phyloP scores from a whole-genome alignment of 2,113 vertebrate species.

The Tetrao urogallus region DNA sequence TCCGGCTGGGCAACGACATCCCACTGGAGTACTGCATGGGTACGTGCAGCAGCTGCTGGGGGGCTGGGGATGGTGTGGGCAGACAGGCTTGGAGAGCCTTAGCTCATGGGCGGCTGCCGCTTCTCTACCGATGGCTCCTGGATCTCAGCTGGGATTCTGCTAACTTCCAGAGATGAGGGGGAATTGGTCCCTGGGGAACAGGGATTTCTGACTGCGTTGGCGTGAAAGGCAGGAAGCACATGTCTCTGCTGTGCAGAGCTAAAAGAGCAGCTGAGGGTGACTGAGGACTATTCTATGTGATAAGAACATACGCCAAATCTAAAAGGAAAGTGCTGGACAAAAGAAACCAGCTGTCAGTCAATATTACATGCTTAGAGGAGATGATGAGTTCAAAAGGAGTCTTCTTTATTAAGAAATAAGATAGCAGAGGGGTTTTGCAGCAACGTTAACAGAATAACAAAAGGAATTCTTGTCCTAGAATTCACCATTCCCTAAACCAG shows the following conservation, averaged over 20 bases:
- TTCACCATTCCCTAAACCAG: conserved; percentile 42
- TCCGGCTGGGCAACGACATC: conserved; percentile 89
- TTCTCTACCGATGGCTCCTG: background rate
- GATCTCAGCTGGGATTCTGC: background rate
- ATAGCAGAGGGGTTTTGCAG: conserved; percentile 31
- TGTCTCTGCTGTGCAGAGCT: background rate
- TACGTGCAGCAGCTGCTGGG: conserved; percentile 63
- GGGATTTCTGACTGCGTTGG: background rate
- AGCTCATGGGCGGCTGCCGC: background rate
- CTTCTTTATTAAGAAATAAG: conserved; percentile 64
- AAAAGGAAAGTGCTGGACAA: conserved; percentile 66
- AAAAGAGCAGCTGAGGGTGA: conserved; percentile 15
- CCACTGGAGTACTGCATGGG: conserved; percentile 92
- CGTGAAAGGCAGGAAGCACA: background rate
- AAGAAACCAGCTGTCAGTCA: conserved; percentile 71
- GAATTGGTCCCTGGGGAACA: background rate
- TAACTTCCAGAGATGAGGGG: background rate
- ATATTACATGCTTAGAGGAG: conserved; percentile 61
- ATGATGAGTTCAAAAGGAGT: conserved; percentile 59
- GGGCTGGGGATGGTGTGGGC: background rate
- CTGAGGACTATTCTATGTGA: background rate
- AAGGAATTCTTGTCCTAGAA: conserved; percentile 55
- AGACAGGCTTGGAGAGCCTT: background rate
- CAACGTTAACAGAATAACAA: conserved; percentile 66
- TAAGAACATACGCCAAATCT: conserved; percentile 43